Conservation (phyloP, 2,888 invertebrate species). For the Azorinus chamasolen region DNA sequence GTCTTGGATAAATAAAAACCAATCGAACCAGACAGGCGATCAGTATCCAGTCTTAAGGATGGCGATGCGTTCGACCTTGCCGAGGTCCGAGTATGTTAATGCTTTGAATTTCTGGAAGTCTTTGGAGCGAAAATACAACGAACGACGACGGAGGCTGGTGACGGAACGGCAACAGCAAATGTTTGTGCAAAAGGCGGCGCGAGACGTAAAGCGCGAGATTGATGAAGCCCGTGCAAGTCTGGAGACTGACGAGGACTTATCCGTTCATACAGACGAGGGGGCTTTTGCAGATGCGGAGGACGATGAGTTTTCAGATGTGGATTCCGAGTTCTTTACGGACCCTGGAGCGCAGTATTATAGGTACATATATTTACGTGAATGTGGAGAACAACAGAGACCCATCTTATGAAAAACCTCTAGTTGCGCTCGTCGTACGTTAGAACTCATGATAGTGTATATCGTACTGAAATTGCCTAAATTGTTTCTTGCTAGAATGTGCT, state of each 20-base stretch:
- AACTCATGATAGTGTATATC: no score
- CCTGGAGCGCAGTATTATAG: conserved; percentile 32
- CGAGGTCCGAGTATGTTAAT: background rate
- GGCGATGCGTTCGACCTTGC: background rate
- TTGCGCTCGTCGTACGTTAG: no score
- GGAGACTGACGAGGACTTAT: background rate
- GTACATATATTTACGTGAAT: conserved; percentile 23
- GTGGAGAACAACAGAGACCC: no score
- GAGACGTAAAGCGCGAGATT: background rate
- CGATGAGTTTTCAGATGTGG: conserved; percentile 56
- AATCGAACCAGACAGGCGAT: background rate
- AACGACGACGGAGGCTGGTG: conserved; percentile 31
- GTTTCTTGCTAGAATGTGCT: no score
- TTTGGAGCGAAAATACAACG: conserved; percentile 28
- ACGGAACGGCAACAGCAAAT: conserved; percentile 23
- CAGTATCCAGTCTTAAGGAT: conserved; percentile 25
- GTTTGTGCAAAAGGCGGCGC: conserved; percentile 13
- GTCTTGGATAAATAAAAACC: no score
- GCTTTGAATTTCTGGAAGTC: conserved; percentile 36
- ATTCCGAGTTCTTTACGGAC: conserved; percentile 35
- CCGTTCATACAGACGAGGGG: background rate
- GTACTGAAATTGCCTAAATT: no score
- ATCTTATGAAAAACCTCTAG: no score
- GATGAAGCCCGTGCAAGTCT: background rate
- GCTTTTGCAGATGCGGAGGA: background rate